Evolutionary conservation across 2,113 vertebrate genomes (phyloP), one percentile per base, ranked within the genome.

Genomic region (Cathartes aura): DNA sequence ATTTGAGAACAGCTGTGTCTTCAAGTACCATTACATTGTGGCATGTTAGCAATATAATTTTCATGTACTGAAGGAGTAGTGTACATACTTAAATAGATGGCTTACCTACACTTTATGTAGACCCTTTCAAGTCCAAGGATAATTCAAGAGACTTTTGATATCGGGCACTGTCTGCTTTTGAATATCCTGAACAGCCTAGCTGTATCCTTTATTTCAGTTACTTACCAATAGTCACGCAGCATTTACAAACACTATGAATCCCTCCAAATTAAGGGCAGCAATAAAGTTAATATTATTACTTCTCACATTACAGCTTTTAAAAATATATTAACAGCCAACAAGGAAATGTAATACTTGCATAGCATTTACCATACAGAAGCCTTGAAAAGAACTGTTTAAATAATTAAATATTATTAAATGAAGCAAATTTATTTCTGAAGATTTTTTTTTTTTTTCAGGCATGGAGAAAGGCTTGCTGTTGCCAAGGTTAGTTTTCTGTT

Each of bases 381-480:
- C 59, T 64, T 67, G 38, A 53, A 75, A 75, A 79, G 2, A 42
- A 12, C 23, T 45, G 19, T 62, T 79, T 64, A 63, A 53, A 73
- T 90, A 52, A 47, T 23, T 76, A 52, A 74, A 18, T 91, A 53
- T 66, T 66, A 45, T 13, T 63, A 32, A 62, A 68, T 68, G 8
- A 92, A 82, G 9, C 15, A 38, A 21, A 16, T 29, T 78, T 89
- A 42, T 91, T 56, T 29, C 29, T 92, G 30, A 64, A 63, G 20
- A 36, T 63, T 59, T 8, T 75, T 45, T 15, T 78, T 78, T 43
- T 63, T 98, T 97, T 98, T 62, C 90, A 99, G 98, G 84, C 97
- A 98, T 40, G 98, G 98, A 5, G 98, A 99, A 97, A 96, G 94
- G 29, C 63, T 98, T 56, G 97, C 98, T 32, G 87, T 98, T 93